Base-by-base conservation (phyloP, 1,140 invertebrate genomes). In the Anthonomus grandis region DNA sequence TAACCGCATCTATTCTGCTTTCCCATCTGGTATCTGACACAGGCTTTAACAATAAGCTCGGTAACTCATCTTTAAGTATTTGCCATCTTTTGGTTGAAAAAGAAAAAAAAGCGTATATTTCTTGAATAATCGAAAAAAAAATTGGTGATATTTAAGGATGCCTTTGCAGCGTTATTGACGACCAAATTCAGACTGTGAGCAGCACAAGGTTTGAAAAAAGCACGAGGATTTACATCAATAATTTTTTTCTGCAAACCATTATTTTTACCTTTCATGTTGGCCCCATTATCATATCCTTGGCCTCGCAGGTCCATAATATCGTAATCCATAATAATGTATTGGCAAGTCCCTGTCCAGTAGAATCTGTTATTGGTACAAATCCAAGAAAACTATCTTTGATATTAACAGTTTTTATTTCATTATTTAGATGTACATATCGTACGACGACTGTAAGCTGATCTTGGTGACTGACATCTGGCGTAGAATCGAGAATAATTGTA, bases 281-380 rank as follows among this genome's bases (percentile, higher is more conserved):
- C n/a, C 1, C 66, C 69, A 57, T 70, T 72, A 46, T 72, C 71
- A 53, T 72, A 72, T 3, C 63, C 60, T 56, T 74, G 70, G 4
- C 66, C 66, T 27, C 70, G 34, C 22, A 65, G 56, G 57, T 71
- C 59, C 8, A 67, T 15, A 27, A 69, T 59, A 36, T 63, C 25
- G n/a, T 49, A 64, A 23, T 24, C 27, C 24, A 4, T 50, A 15
- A 48, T 56, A 52, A 56, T 59, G 42, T 9, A 41, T 37, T 6
- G 46, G 48, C 41, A 60, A 53, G 34, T n/a, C 57, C 60, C n/a
- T 27, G 18, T 15, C 57, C 57, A 23, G 57, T 59, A 15, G 48
- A 57, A 57, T 62, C 46, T 15, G 12, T 36, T 12, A 50, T 23
- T 10, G 47, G 52, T 19, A 12, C 42, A 49, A 64, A 59, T 15